Conservation (phyloP, 2,888 invertebrate genomes). For the Sarcophaga rosellei region DNA sequence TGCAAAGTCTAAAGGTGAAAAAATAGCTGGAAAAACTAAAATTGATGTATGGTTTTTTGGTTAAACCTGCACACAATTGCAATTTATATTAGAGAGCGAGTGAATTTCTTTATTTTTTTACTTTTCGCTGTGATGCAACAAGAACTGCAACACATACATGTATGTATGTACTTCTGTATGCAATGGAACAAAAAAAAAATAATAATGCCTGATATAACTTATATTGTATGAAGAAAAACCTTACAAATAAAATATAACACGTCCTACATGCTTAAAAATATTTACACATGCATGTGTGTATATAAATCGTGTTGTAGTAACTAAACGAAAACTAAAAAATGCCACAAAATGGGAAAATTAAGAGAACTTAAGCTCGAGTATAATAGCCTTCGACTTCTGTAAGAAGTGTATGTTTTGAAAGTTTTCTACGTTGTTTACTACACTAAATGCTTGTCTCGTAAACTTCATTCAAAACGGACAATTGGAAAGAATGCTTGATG, state of each 20-base stretch:
- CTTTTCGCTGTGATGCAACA: constrained; percentile 4
- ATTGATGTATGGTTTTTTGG: constrained; percentile 58
- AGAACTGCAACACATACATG: constrained; percentile 23
- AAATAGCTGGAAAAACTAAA: constrained; percentile 10
- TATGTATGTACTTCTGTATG: not conserved
- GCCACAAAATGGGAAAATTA: not conserved
- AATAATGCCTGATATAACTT: not conserved
- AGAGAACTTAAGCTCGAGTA: not conserved
- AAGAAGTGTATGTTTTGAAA: too few relatives aligned
- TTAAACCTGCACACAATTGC: constrained; percentile 33
- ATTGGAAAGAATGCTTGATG: not conserved
- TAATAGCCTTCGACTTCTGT: not conserved
- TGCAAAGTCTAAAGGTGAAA: not conserved
- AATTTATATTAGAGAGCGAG: not conserved
- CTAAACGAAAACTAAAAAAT: constrained; percentile 13
- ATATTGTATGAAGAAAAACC: not conserved
- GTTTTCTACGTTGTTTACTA: too few relatives aligned
- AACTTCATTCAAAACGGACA: not conserved
- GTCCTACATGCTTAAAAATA: constrained; percentile 38
- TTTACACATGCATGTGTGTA: constrained; percentile 7
- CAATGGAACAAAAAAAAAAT: not conserved
- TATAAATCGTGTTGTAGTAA: constrained; percentile 42
- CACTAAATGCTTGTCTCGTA: too few relatives aligned
- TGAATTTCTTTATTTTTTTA: not conserved
- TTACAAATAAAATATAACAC: constrained; percentile 32